A percentile compares a stretch with the other conserved stretches of the same genome.
Conservation (phyloP, 2,888 invertebrate species). For the Ormia ochracea region DNA sequence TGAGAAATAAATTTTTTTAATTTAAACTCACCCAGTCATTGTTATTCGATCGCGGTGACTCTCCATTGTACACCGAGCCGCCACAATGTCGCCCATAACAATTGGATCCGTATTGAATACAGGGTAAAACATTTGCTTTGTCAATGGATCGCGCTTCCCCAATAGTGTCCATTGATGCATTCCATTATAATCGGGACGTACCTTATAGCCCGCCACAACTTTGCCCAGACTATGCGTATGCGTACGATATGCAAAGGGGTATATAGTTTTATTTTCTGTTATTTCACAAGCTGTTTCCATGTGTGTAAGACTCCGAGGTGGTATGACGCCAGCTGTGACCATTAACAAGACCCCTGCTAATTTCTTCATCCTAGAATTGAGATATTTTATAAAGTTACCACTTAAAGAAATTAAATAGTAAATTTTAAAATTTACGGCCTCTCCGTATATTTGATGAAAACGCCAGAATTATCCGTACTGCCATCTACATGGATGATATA, state of each 20-base stretch:
- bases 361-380: slow-evolving; percentile 83
- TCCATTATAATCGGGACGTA: slow-evolving; percentile 79
- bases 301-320: slow-evolving; percentile 83
- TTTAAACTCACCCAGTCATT: slow-evolving; percentile 82
- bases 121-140: slow-evolving; percentile 97
- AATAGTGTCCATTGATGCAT: slow-evolving; percentile 87
- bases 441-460: slow-evolving; percentile 87
- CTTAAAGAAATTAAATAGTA: background rate
- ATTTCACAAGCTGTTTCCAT: slow-evolving; percentile 95
- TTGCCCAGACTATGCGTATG: slow-evolving; percentile 94
- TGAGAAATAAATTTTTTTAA: too few species aligned
- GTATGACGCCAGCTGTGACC: slow-evolving; percentile 90
- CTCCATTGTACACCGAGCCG: slow-evolving; percentile 94
- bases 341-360: slow-evolving; percentile 93
- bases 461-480: slow-evolving; percentile 89
- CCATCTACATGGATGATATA: slow-evolving; percentile 79
- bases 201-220: slow-evolving; percentile 89
- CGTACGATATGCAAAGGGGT: slow-evolving; percentile 96
- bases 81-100: slow-evolving; percentile 84
- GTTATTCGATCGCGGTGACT: slow-evolving; percentile 83
- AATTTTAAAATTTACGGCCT: slow-evolving; percentile 79
- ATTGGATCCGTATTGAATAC: slow-evolving; percentile 82
- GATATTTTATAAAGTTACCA: background rate
- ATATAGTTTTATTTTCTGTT: slow-evolving; percentile 86
- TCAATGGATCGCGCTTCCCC: slow-evolving; percentile 90